Evolutionary conservation across 2,888 invertebrate species (phyloP).

Genomic region (Harpalus rubripes): DNA sequence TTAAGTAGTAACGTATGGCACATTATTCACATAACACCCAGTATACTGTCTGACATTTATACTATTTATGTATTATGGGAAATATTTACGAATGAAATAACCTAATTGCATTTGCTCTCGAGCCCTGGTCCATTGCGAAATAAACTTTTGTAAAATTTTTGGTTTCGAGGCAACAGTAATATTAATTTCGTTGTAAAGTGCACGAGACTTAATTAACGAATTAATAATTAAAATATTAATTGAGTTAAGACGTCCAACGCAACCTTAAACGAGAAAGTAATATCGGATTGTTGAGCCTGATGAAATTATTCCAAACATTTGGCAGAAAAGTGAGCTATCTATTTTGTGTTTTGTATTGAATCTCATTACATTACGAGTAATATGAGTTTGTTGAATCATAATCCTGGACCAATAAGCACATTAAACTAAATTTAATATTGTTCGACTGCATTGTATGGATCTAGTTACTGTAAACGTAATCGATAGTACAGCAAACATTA

Average conservation of each 20-base stretch:
- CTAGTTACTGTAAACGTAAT: slow-evolving; percentile 27
- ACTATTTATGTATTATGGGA: too few relatives aligned
- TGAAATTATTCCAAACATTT: slow-evolving; percentile 35
- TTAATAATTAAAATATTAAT: slow-evolving; percentile 50
- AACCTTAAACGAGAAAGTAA: slow-evolving; percentile 39
- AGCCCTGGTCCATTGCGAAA: not conserved
- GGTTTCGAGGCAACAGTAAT: slow-evolving; percentile 37
- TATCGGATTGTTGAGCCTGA: slow-evolving; percentile 26
- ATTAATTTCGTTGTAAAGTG: slow-evolving; percentile 45
- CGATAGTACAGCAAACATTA: slow-evolving; percentile 5
- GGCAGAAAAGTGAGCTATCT: not conserved
- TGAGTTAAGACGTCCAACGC: slow-evolving; percentile 42
- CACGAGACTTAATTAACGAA: slow-evolving; percentile 45
- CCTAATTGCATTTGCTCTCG: too few relatives aligned
- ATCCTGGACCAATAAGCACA: not conserved
- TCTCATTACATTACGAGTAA: slow-evolving; percentile 23
- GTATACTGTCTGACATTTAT: too few relatives aligned
- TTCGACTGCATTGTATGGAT: not conserved
- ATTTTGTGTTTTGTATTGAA: slow-evolving; percentile 41
- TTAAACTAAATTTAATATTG: slow-evolving; percentile 40
- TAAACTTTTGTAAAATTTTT: slow-evolving; percentile 51
- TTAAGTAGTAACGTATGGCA: too few relatives aligned
- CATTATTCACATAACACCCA: too few relatives aligned
- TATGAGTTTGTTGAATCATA: slow-evolving; percentile 3
- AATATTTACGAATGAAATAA: too few relatives aligned